These are phyloP conservation scores for Hippopotamyrus pictus DNA, from an alignment of 2,797 vertebrate genomes.

Conservation along the genomic window DNA sequence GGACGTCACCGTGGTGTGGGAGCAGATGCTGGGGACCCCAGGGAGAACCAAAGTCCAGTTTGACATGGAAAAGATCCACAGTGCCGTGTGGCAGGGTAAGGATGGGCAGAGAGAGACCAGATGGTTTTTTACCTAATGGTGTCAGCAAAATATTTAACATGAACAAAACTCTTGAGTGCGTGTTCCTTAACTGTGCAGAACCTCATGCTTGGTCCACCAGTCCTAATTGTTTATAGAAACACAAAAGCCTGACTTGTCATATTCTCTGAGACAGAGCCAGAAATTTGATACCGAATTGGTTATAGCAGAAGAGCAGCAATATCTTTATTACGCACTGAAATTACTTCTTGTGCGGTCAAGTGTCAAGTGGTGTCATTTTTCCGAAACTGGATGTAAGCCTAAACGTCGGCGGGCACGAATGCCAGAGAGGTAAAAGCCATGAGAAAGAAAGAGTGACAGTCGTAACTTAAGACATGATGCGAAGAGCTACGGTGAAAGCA, in stretches of 20 bases:
- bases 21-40: conserved; percentile 82
- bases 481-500: background rate
- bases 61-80: conserved; percentile 79
- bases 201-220: background rate
- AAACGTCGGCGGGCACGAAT: background rate
- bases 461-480: background rate
- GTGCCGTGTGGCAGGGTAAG: conserved; percentile 82
- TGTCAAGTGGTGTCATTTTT: background rate
- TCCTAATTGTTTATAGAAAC: background rate
- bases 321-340: background rate
- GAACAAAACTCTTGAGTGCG: background rate
- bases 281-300: background rate
- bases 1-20: conserved; percentile 88
- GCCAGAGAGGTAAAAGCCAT: background rate
- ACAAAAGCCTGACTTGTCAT: background rate
- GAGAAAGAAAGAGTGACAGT: background rate
- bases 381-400: background rate
- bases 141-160: background rate
- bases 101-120: background rate
- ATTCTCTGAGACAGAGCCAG: background rate
- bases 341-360: background rate
- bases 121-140: background rate
- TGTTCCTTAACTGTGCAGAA: background rate
- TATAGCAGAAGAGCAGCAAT: background rate
- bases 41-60: conserved; percentile 83